Percentiles rank a stretch among this genome's conserved stretches.
Conservation (phyloP, 2,113 vertebrate genomes). For the Chaenocephalus aceratus region DNA sequence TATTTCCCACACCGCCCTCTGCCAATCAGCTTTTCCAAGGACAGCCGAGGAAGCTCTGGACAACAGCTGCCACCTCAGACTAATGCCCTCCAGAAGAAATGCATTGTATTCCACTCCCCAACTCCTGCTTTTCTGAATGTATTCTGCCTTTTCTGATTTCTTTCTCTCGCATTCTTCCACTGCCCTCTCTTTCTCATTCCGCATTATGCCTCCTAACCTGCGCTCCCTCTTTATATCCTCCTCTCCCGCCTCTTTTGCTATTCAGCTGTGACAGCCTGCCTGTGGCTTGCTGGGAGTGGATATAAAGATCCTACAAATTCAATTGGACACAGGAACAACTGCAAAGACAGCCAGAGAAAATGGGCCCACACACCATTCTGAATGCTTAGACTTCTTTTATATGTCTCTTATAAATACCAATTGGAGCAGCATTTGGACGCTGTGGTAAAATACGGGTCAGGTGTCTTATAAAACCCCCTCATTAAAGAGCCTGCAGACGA, state of each 20-base stretch:
- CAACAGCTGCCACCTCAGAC: conserved; percentile 65
- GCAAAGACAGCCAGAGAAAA: conserved; percentile 38
- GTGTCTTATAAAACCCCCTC: not conserved
- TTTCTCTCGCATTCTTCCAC: conserved; percentile 26
- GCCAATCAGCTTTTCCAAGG: conserved; percentile 48
- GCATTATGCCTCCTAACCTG: conserved; percentile 44
- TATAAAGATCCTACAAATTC: conserved; percentile 56
- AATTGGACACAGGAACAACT: conserved; percentile 60
- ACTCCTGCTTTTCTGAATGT: conserved; percentile 31
- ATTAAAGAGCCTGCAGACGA: conserved; percentile 35
- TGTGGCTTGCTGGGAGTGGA: conserved; percentile 29
- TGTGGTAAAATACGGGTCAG: conserved; percentile 16
- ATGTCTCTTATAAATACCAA: conserved; percentile 27
- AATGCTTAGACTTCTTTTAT: conserved; percentile 30
- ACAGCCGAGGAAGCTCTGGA: conserved; percentile 22
- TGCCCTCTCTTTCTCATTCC: conserved; percentile 15
- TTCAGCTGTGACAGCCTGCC: conserved; percentile 64
- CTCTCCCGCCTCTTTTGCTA: conserved; percentile 40
- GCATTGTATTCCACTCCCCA: conserved; percentile 63
- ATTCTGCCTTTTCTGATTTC: conserved; percentile 52
- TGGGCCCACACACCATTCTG: not conserved
- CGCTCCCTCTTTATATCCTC: conserved; percentile 31
- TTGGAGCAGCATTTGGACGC: conserved; percentile 14
- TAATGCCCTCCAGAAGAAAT: conserved; percentile 62
- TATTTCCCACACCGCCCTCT: conserved; percentile 20